These are phyloP conservation scores for Lathamus discolor DNA, from an alignment of 2,113 vertebrate species.

Conservation along the genomic window DNA sequence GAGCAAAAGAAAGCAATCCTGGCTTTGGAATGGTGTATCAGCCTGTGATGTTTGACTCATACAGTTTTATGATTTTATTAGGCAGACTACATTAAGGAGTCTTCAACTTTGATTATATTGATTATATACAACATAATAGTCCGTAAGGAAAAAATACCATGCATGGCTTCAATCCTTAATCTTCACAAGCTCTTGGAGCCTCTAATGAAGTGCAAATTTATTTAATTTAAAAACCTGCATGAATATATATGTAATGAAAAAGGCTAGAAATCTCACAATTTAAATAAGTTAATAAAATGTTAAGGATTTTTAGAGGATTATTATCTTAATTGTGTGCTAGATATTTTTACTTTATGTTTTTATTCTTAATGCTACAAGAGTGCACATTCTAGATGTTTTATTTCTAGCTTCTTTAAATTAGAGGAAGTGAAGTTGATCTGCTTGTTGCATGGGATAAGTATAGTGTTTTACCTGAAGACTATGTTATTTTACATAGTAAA, in stretches of 20 bases:
- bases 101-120: not conserved
- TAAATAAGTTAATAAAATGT: not conserved
- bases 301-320: not conserved
- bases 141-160: not conserved
- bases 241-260: not conserved
- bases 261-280: not conserved
- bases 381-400: not conserved
- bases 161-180: not conserved
- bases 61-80: not conserved
- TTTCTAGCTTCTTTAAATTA: not conserved
- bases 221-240: not conserved
- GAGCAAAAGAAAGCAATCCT: not conserved
- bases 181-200: not conserved
- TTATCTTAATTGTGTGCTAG: not conserved
- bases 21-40: not conserved
- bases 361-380: not conserved
- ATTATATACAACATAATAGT: not conserved
- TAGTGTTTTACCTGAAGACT: not conserved
- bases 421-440: not conserved
- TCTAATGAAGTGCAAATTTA: slow-evolving; percentile 1
- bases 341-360: not conserved
- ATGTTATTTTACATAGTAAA: not conserved
- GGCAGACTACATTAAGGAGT: not conserved
- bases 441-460: not conserved
- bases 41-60: not conserved